Base-by-base conservation (phyloP, 2,888 invertebrate species). In the Pemphredon lugubris region DNA sequence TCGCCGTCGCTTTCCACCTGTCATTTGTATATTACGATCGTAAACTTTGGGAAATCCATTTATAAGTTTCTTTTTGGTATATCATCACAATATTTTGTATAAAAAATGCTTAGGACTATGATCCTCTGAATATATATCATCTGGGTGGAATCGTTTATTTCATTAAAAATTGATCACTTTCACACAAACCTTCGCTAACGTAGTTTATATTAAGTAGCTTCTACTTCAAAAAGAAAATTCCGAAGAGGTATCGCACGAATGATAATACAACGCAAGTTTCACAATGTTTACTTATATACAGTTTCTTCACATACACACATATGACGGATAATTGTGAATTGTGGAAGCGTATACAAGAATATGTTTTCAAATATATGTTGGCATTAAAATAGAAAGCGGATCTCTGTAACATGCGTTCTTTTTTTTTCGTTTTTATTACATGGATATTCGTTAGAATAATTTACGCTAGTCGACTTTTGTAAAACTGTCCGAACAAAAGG, bases 41-140 rank as follows among this genome's bases (percentile, higher is more conserved):
- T n/a, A n/a, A n/a, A n/a, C n/a, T n/a, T n/a, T n/a, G n/a, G n/a
- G n/a, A n/a, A n/a, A n/a, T n/a, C n/a, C n/a, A 81, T 79, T 73
- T 69, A 78, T 75, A 78, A 81, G 71, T 69, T 79, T 73, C 73
- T 71, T 75, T 81, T 84, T 84, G 79, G 77, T 83, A 71, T 72
- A 74, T 75, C 72, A 83, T 83, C 83, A 80, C 83, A 84, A 78
- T 75, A 66, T 71, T 77, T 77, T 73, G 82, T 82, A 82, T 78
- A 83, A 85, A 84, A 84, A 79, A 79, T 78, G 69, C 78, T 84
- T 84, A 80, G 68, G 72, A 65, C 80, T 84, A 81, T 68, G 61
- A 67, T 70, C 59, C 60, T 64, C 63, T 64, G 76, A 74, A 74
- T 83, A 71, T 73, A 77, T 68, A 76, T 75, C 44, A 32, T 68